Base-by-base conservation (phyloP, 2,113 vertebrate species). In the Cynoglossus semilaevis region DNA sequence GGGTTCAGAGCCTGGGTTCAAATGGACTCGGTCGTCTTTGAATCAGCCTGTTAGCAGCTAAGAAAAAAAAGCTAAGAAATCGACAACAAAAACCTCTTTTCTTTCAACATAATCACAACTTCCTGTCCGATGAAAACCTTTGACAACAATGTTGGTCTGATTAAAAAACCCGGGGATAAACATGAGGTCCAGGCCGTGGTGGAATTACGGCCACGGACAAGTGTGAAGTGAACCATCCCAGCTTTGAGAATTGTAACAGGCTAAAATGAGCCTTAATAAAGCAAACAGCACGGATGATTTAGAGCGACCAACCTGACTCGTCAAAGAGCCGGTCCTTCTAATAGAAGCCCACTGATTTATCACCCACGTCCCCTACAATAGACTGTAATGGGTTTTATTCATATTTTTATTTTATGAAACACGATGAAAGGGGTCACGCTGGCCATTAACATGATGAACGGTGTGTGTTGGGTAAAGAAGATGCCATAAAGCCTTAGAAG, bases 351-450 rank as follows among this genome's bases (percentile, higher is more conserved):
- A 63, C 48, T 80, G 85, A 91, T 91, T 87, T 87, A 89, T 87
- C 46, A 15, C 74, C 0, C 15, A 61, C 77, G 70, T 80, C 75
- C 79, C 78, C 76, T 65, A 90, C 88, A 89, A 90, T 90, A 84
- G 73, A 80, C 82, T 76, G 67, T 90, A 90, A 89, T 90, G 84
- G 80, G 66, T 85, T 90, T 89, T 88, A 88, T 90, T 89, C 86
- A 88, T 87, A 88, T 88, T 88, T 90, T 87, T 89, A 88, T 91
- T 91, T 91, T 88, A 91, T 90, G 83, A 91, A 91, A 87, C 72
- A 80, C 80, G 81, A 88, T 87, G 89, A 90, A 89, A 90, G 90
- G 82, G 91, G 90, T 91, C 90, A 85, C 58, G 86, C 66, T 70
- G 70, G 84, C 85, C 85, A 87, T 92, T 90, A 90, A 85, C 74